Percentiles rank a stretch among this genome's conserved stretches.
Conservation (phyloP, 92 coral and sea anemone species). For the Palythoa grandiflora region DNA sequence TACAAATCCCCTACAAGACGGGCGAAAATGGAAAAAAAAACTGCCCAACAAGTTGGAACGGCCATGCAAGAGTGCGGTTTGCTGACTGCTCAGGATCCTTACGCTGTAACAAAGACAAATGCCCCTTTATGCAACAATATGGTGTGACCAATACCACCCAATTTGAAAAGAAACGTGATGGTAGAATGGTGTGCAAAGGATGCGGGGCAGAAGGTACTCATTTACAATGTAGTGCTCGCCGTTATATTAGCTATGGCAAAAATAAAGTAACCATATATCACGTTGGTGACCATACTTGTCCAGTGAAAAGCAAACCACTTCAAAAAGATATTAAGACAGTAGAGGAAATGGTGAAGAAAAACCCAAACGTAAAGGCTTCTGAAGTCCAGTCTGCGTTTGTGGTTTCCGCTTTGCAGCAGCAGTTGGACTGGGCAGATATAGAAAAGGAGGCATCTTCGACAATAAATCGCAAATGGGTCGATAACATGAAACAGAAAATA, state of each 20-base stretch:
- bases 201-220: not conserved
- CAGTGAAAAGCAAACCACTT: not conserved
- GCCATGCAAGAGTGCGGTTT: conserved; percentile 11
- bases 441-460: not conserved
- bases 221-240: conserved; percentile 26
- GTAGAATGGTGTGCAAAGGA: conserved; percentile 18
- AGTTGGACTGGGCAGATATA: not conserved
- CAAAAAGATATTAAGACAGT: not conserved
- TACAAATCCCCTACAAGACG: conserved; percentile 2
- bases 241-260: conserved; percentile 37
- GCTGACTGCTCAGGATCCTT: conserved; percentile 38
- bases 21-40: conserved; percentile 29
- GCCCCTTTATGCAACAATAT: conserved; percentile 38
- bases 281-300: conserved; percentile 37
- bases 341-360: not conserved
- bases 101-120: not conserved
- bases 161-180: conserved; percentile 27
- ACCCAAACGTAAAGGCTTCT: conserved; percentile 37
- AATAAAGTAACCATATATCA: conserved; percentile 26
- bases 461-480: not conserved
- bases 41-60: conserved; percentile 35
- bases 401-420: not conserved
- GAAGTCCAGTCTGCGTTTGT: conserved; percentile 15
- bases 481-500: not conserved
- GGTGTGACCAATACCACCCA: conserved; percentile 35